A percentile compares a stretch with the other conserved stretches of the same genome.
phyloP scores from a whole-genome alignment of 2,113 vertebrate genomes.

The Heterotilapia buettikoferi region DNA sequence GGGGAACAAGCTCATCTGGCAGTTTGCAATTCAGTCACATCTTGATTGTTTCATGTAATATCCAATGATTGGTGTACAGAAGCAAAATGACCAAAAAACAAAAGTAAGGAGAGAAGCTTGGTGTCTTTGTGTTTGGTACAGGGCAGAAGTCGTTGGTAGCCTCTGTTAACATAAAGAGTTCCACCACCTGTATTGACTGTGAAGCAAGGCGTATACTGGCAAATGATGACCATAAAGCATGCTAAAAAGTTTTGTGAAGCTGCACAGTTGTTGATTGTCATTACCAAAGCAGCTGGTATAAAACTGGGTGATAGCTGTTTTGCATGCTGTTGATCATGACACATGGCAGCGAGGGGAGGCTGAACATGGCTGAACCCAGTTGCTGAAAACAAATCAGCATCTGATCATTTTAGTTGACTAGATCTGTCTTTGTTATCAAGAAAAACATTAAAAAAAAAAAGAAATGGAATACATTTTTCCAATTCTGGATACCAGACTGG shows the following conservation, averaged over 20 bases:
- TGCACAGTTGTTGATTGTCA: not conserved
- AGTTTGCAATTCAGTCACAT: not conserved
- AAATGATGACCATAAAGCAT: not conserved
- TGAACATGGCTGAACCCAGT: not conserved
- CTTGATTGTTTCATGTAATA: not conserved
- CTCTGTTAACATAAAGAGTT: not conserved
- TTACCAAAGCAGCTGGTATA: not conserved
- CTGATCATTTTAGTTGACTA: not conserved
- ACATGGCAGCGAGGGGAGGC: not conserved
- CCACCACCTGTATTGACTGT: not conserved
- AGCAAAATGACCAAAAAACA: not conserved
- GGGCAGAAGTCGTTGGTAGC: rapidly evolving
- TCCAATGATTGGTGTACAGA: not conserved
- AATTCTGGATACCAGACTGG: not conserved
- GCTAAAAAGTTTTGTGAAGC: not conserved
- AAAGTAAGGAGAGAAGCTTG: not conserved
- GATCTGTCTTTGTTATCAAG: rapidly evolving
- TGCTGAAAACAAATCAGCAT: not conserved
- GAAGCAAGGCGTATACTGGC: rapidly evolving
- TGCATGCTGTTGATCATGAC: not conserved
- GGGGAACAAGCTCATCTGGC: not conserved
- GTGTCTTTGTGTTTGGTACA: not conserved
- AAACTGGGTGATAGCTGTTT: not conserved
- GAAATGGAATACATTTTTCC: not conserved
- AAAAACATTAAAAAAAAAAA: not conserved